Base-by-base conservation (phyloP, 1,140 invertebrate species). In the Drosophila bipectinata region DNA sequence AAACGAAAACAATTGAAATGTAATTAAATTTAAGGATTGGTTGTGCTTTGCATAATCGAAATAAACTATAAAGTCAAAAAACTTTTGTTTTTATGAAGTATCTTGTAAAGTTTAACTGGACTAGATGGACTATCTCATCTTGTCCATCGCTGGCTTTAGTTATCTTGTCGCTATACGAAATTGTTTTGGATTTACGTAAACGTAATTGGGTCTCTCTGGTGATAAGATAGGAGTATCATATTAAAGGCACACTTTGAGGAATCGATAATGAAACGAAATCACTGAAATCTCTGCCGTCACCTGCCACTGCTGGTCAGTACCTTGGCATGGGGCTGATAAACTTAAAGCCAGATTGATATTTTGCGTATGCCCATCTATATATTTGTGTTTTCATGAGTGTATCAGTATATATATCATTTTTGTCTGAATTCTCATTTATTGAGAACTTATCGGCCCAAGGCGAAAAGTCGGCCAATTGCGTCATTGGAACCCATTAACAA, bases 341-440 rank as follows among this genome's bases (percentile, higher is more conserved):
- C 39, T 52, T 44, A 71, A 72, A 77, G 67, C 72, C 60, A 76
- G 80, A 85, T 77, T 64, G 72, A 80, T 80, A 64, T 47, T 54
- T 12, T 30, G 21, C 24, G 18, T 47, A 59, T 44, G 41, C 8
- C 15, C 14, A 48, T 57, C 37, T 39, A 21, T 55, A 51, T 51
- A 54, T 18, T 18, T 18, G 1, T 24, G 26, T 28, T 28, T 28
- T 7, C 26, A 28, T 28, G 26, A 28, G 26, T 28, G 6, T 51
- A 15, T 21, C 21, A 21, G 21, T 21, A 21, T 21, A 21, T 21
- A 21, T 21, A 21, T 21, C 21, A 21, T 57, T 15, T 15, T 49
- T 12, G 14, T 10, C 44, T 18, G 21, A 30, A 24, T 39, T 15
- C 12, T 14, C n/a, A 55, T 32, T 49, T 81, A 59, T 49, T 52